Conservation (phyloP, 1,140 invertebrate species). For the Hyphantria cunea region DNA sequence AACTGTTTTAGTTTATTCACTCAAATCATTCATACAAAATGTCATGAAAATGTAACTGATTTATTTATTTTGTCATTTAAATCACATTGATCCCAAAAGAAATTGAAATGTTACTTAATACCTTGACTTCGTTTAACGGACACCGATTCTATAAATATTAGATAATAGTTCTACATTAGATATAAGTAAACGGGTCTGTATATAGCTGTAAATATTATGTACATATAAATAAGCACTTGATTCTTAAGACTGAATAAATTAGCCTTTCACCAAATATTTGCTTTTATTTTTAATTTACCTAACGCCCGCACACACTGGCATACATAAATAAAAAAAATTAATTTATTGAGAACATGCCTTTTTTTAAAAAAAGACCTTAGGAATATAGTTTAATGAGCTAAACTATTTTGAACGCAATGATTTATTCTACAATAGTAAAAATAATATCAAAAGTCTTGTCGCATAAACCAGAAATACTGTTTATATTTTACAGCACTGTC, state of each 20-base stretch:
- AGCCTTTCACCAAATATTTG: conserved; percentile 47
- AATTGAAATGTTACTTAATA: conserved; percentile 6
- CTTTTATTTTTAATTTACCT: conserved; percentile 39
- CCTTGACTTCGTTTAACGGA: conserved; percentile 42
- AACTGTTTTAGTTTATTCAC: neutral
- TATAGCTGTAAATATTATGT: conserved; percentile 38
- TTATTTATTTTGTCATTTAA: too few relatives aligned
- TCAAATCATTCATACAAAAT: neutral
- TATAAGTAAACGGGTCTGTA: conserved; percentile 53
- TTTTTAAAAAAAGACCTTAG: too few relatives aligned
- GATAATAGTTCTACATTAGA: conserved; percentile 25
- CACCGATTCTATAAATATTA: conserved; percentile 18
- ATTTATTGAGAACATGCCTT: too few relatives aligned
- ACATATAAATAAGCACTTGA: conserved; percentile 25
- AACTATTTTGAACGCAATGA: too few relatives aligned
- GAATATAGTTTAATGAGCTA: too few relatives aligned
- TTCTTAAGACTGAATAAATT: conserved; percentile 57
- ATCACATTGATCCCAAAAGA: too few relatives aligned
- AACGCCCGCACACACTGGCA: too few relatives aligned
- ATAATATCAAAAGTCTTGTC: too few relatives aligned
- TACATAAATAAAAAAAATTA: too few relatives aligned
- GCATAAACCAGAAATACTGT: too few relatives aligned
- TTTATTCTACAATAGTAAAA: too few relatives aligned
- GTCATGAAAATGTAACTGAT: neutral
- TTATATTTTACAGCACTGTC: too few relatives aligned